Evolutionary conservation across 2,797 vertebrate genomes (phyloP).

Genomic region (Chaetodon trifasciatus): DNA sequence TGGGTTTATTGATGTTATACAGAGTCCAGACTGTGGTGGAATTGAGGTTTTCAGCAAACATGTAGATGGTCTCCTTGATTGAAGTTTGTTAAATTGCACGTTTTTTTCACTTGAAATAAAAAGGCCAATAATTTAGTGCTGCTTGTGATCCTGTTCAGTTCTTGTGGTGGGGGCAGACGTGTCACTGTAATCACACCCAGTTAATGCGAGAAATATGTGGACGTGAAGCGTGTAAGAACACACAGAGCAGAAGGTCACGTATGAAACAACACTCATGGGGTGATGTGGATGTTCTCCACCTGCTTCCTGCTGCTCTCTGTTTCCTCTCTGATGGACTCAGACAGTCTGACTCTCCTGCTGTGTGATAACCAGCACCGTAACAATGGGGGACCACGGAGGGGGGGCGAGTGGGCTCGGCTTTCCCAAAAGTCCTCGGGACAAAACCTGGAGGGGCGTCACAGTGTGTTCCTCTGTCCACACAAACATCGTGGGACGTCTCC

Average conservation of each 20-base stretch:
- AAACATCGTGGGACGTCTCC: background rate
- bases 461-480: background rate
- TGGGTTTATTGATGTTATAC: no score
- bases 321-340: background rate
- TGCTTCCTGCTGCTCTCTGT: conserved; percentile 4
- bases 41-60: no score
- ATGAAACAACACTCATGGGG: background rate
- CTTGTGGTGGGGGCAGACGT: background rate
- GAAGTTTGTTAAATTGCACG: no score
- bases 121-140: no score
- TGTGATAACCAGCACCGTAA: background rate
- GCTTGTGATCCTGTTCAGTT: no score
- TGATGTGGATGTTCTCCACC: background rate
- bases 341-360: background rate
- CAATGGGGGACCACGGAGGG: background rate
- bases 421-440: background rate
- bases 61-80: no score
- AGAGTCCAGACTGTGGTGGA: no score
- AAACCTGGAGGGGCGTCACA: background rate
- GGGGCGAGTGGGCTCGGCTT: background rate
- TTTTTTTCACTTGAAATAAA: no score
- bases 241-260: background rate
- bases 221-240: background rate
- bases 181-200: background rate
- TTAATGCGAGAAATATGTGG: background rate